Base-by-base conservation (phyloP, 2,113 vertebrate genomes). In the Cyanoderma ruficeps region DNA sequence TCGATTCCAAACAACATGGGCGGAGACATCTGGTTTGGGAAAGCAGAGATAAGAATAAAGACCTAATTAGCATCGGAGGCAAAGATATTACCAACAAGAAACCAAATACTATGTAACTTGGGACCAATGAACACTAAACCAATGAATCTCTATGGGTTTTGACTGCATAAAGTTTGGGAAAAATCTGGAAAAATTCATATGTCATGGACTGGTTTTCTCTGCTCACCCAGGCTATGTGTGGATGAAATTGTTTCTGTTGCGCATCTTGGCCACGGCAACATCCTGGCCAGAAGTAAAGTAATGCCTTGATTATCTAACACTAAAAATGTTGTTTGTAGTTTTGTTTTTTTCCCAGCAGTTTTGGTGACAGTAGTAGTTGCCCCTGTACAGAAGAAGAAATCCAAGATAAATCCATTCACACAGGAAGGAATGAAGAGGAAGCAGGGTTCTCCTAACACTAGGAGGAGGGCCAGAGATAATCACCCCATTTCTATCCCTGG, bases 281-380 rank as follows among this genome's bases (percentile, higher is more conserved):
- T 56, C 27, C 55, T 47, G 20, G 44, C 28, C 74, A 77, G 74
- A 78, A 35, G 31, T 44, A 44, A 33, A 44, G 21, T 64, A 44
- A 53, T 53, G 15, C 31, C 19, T 42, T 64, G 23, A 28, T 18
- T 28, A 53, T 23, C 15, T 30, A 44, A 44, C 24, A 53, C 24
- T 23, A 64, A 79, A 44, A 64, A n/a, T 22, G 5, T 15, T n/a
- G 12, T 52, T n/a, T 7, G 24, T 23, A 28, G 19, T 78, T 52
- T 52, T 28, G 7, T 8, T 13, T 79, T 64, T 52, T 14, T 10
- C 18, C 9, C 3, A n/a, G 0, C 14, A 27, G 18, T 52, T 63
- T 42, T 2, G 2, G 14, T 63, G 23, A 28, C 23, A 64, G 23
- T 13, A 61, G 23, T 28, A n/a, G 16, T 30, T 1, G 0, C 7